Conservation (phyloP, 2,113 vertebrate species). For the Equus przewalskii region DNA sequence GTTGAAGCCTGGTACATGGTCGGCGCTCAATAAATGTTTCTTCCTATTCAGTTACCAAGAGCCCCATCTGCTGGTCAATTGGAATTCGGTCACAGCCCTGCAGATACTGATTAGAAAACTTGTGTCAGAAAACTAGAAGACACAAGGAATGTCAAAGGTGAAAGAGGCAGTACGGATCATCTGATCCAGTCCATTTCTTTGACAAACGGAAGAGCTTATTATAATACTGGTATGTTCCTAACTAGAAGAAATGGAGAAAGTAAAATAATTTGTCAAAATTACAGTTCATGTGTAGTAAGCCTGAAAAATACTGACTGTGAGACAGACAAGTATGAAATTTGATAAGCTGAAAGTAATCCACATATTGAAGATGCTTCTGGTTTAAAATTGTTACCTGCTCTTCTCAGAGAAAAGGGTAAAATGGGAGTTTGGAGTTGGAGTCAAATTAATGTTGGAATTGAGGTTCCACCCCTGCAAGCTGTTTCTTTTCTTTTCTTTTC, state of each 20-base stretch:
- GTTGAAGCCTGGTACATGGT: neutral
- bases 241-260: neutral
- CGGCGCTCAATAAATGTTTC: neutral
- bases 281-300: neutral
- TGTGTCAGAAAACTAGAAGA: neutral
- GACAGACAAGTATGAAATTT: neutral
- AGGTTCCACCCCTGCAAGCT: neutral
- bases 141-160: neutral
- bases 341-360: neutral
- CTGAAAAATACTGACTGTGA: neutral
- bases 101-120: neutral
- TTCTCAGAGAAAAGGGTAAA: neutral
- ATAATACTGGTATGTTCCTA: neutral
- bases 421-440: neutral
- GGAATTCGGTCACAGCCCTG: neutral
- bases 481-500: neutral
- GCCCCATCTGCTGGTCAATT: constrained; percentile 66
- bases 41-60: constrained; percentile 1
- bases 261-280: neutral
- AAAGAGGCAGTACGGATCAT: neutral
- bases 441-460: neutral
- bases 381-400: neutral
- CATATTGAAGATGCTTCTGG: neutral
- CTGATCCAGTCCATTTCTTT: neutral
- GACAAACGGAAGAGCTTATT: neutral